A percentile compares a stretch with the other conserved stretches of the same genome.
Evolutionary conservation across 2,113 vertebrate species (phyloP).

Genomic region (Callaeas wilsoni): DNA sequence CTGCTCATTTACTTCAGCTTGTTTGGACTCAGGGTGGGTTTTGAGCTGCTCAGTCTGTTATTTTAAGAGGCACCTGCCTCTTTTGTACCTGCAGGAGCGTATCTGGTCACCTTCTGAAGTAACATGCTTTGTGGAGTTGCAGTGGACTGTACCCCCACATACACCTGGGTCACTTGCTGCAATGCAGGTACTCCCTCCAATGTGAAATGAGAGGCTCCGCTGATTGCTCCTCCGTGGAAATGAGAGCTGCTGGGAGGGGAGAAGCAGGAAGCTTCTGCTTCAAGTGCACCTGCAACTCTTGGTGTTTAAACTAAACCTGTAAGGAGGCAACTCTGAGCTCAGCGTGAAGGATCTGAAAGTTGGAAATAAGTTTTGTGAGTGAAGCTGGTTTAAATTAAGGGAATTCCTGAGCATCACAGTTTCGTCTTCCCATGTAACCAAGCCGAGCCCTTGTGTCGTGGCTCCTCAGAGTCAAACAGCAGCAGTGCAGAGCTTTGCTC

Average conservation of each 20-base stretch:
- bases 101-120: background rate
- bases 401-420: background rate
- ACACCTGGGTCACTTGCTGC: background rate
- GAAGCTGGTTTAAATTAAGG: background rate
- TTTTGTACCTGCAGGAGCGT: background rate
- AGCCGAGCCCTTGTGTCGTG: fast-evolving
- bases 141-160: background rate
- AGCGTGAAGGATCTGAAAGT: background rate
- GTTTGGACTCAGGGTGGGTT: background rate
- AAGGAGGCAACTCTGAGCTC: background rate
- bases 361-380: background rate
- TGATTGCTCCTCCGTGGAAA: background rate
- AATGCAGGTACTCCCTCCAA: background rate
- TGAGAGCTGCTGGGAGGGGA: background rate
- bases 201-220: background rate
- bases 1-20: background rate
- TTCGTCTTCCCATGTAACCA: background rate
- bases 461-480: background rate
- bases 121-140: background rate
- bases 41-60: background rate
- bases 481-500: background rate
- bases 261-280: background rate
- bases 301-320: background rate
- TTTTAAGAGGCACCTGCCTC: background rate
- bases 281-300: background rate